Evolutionary conservation across 37 sponge, comb jelly and placozoan species (phyloP).

Genomic region (Dysidea cf. avara): DNA sequence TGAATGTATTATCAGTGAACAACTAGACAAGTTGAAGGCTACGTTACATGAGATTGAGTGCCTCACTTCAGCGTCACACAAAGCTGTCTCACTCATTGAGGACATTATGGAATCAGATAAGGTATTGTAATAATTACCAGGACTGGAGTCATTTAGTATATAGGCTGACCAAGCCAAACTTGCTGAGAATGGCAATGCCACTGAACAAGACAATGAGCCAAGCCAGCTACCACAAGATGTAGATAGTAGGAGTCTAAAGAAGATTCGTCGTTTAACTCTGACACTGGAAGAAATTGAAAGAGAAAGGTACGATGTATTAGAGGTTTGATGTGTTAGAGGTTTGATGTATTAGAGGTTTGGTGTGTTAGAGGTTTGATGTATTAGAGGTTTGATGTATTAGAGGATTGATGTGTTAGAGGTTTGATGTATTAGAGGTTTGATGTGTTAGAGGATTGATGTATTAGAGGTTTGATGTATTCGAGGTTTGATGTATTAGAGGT

Average conservation of each 20-base stretch:
- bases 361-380: no score
- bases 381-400: no score
- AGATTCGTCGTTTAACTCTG: constrained; percentile 23
- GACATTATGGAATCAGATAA: not conserved
- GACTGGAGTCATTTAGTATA: no score
- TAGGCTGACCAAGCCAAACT: no score
- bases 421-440: no score
- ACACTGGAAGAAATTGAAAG: constrained; percentile 56
- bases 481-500: no score
- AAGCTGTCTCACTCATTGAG: constrained; percentile 8
- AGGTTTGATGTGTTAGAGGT: no score
- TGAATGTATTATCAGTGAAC: constrained; percentile 65
- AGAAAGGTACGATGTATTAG: constrained; percentile 52
- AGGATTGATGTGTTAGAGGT: no score
- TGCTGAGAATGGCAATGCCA: not conserved
- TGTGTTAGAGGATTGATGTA: no score
- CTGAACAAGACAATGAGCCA: not conserved
- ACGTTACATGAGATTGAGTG: constrained; percentile 47
- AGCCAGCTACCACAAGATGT: not conserved
- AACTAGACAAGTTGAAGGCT: constrained; percentile 56
- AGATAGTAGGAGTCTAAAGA: not conserved
- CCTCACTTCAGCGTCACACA: constrained; percentile 32
- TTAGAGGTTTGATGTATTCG: no score
- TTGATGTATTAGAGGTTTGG: no score
- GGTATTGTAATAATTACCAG: no score